phyloP scores from a whole-genome alignment of 2,797 vertebrate species.

The Myoxocephalus aenaeus region DNA sequence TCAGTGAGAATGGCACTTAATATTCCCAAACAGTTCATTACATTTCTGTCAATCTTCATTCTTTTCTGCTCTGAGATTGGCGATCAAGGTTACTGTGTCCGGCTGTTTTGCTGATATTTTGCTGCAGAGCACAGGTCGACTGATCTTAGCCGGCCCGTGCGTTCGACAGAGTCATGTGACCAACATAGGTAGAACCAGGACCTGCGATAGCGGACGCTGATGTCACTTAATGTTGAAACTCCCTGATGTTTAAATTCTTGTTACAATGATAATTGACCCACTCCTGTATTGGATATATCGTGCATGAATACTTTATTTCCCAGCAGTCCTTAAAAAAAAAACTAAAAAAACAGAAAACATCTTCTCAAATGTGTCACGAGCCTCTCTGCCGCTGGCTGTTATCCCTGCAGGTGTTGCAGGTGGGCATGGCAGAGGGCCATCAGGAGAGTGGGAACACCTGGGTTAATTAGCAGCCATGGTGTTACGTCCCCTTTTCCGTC shows the following conservation, averaged over 20 bases:
- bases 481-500: too few relatives aligned
- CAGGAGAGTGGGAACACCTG: too few relatives aligned
- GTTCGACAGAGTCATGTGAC: slow-evolving; percentile 1
- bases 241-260: background rate
- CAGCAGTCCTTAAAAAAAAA: slow-evolving; percentile 11
- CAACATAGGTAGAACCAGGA: background rate
- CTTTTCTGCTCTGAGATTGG: slow-evolving; percentile 39
- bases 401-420: too few relatives aligned
- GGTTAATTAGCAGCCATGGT: too few relatives aligned
- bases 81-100: slow-evolving; percentile 69
- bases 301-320: background rate
- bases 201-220: background rate
- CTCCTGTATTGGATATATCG: background rate
- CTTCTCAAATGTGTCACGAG: background rate
- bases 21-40: slow-evolving; percentile 78
- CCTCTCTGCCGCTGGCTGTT: too few relatives aligned
- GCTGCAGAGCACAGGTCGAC: slow-evolving; percentile 25
- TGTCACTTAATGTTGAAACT: background rate
- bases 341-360: background rate
- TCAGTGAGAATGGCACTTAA: slow-evolving; percentile 67
- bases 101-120: slow-evolving; percentile 22
- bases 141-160: slow-evolving; percentile 14
- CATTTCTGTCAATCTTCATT: slow-evolving; percentile 79
- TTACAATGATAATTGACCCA: slow-evolving; percentile 7
- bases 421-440: too few relatives aligned